Percentiles rank a stretch among this genome's conserved stretches.
These are phyloP conservation scores for Lasioglossum morio DNA, from an alignment of 2,888 invertebrate species.

Conservation along the genomic window DNA sequence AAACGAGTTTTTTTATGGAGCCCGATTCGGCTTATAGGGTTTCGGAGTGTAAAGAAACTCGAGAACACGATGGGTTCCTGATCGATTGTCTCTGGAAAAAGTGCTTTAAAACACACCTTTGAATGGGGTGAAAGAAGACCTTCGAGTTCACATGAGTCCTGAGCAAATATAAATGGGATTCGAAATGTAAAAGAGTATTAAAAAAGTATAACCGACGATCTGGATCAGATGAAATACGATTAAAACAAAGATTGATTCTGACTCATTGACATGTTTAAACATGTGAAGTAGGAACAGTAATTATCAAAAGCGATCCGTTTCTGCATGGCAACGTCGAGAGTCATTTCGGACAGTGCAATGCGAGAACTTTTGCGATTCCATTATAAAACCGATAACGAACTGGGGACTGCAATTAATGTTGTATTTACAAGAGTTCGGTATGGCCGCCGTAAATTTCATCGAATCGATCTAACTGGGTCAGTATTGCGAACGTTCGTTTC, in stretches of 20 bases:
- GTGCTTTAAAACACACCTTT: constrained; percentile 7
- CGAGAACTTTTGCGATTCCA: too few species aligned
- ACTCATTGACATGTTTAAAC: background rate
- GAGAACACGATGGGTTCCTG: background rate
- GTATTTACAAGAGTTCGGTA: background rate
- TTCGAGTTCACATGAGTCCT: too few species aligned
- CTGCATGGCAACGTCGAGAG: too few species aligned
- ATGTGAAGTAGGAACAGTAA: background rate
- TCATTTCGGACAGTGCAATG: background rate
- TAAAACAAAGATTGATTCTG: background rate
- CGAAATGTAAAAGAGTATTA: background rate
- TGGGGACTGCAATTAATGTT: background rate
- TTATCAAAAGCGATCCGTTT: background rate
- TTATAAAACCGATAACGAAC: background rate
- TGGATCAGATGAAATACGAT: background rate
- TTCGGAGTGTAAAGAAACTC: constrained; percentile 9
- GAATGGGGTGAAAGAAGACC: background rate
- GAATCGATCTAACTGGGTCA: constrained; percentile 1
- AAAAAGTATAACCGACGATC: background rate
- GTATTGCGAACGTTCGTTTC: constrained; percentile 20
- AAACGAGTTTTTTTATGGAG: background rate
- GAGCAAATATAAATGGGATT: background rate
- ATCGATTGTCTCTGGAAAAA: background rate
- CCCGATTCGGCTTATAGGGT: background rate
- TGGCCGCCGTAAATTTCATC: background rate